phyloP scores from a whole-genome alignment of 2,888 invertebrate genomes.

The Glyphotaelius pellucidus region DNA sequence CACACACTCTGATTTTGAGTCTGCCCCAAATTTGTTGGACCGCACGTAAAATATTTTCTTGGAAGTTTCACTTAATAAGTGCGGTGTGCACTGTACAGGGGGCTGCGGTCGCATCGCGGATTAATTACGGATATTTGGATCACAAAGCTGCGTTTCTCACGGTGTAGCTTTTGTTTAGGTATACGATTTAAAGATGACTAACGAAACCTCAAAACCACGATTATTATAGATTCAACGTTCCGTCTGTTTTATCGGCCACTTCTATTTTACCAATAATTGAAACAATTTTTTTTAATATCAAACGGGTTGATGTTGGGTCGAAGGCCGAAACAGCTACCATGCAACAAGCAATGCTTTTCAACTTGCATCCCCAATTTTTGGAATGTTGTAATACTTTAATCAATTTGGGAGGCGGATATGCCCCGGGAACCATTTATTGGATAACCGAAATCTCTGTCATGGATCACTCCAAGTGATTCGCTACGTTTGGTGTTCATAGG shows the following conservation, averaged over 20 bases:
- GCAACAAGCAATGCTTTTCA: neutral
- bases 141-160: neutral
- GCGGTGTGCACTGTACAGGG: neutral
- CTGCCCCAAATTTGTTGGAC: conserved; percentile 22
- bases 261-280: neutral
- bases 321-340: neutral
- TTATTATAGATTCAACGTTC: neutral
- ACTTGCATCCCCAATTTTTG: too few species aligned
- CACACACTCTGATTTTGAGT: neutral
- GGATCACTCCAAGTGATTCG: too few species aligned
- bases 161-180: neutral
- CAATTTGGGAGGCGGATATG: too few species aligned
- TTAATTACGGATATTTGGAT: neutral
- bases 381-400: too few species aligned
- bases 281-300: too few species aligned
- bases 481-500: too few species aligned
- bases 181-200: neutral
- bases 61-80: neutral
- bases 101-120: neutral
- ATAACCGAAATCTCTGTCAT: too few species aligned
- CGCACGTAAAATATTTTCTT: neutral
- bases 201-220: neutral
- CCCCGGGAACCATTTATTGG: too few species aligned
- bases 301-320: neutral
- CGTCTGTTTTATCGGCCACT: neutral